These are phyloP conservation scores for Anolis sagrei DNA, from an alignment of 2,113 vertebrate genomes.

Conservation along the genomic window DNA sequence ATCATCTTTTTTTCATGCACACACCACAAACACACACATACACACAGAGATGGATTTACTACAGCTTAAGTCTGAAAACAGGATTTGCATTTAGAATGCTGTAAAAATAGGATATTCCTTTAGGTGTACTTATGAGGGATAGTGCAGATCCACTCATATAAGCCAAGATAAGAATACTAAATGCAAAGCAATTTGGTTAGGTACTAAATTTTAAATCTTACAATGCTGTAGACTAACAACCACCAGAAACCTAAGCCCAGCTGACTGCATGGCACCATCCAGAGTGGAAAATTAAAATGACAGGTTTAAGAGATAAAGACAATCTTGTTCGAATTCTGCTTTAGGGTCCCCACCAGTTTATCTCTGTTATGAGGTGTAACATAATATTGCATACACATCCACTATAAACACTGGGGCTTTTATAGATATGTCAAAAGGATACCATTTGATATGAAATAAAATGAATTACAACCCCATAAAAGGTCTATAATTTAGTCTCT, in stretches of 20 bases:
- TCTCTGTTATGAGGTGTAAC: slow-evolving; percentile 74
- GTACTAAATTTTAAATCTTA: slow-evolving; percentile 74
- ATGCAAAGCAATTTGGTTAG: slow-evolving; percentile 73
- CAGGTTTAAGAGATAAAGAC: slow-evolving; percentile 78
- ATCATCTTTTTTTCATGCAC: slow-evolving; percentile 30
- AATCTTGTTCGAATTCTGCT: slow-evolving; percentile 72
- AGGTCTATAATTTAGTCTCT: slow-evolving; percentile 66
- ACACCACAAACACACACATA: neutral
- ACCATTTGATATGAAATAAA: slow-evolving; percentile 73
- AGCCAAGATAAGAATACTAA: slow-evolving; percentile 75
- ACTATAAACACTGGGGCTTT: slow-evolving; percentile 75
- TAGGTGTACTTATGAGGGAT: slow-evolving; percentile 56
- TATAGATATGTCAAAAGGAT: slow-evolving; percentile 72
- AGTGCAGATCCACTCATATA: slow-evolving; percentile 42
- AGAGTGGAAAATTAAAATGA: slow-evolving; percentile 78
- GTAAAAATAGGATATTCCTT: slow-evolving; percentile 68
- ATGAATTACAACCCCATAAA: slow-evolving; percentile 75
- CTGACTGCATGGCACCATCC: slow-evolving; percentile 54
- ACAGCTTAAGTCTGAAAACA: slow-evolving; percentile 67
- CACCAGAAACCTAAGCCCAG: slow-evolving; percentile 69
- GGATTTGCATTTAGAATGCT: slow-evolving; percentile 75
- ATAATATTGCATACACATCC: slow-evolving; percentile 74
- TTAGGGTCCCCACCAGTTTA: slow-evolving; percentile 71
- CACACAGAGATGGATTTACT: slow-evolving; percentile 25
- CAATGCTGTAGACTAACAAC: slow-evolving; percentile 65